A percentile compares a stretch with the other conserved stretches of the same genome.
phyloP scores from a whole-genome alignment of 2,113 vertebrate species.

The Phrynocephalus versicolor region DNA sequence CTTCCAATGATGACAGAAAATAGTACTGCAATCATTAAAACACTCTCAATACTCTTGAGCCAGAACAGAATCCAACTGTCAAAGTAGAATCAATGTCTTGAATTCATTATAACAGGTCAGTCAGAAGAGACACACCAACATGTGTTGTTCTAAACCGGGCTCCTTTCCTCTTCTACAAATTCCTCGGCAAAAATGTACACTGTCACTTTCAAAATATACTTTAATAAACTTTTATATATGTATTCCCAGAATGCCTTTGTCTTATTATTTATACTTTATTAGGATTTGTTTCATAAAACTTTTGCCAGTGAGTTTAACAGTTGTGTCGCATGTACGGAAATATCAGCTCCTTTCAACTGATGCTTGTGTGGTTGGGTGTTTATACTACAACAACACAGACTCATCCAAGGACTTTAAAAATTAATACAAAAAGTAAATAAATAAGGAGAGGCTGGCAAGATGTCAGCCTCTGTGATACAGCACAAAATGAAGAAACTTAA shows the following conservation, averaged over 20 bases:
- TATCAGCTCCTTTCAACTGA: slow-evolving; percentile 61
- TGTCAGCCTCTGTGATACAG: slow-evolving; percentile 32
- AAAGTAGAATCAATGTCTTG: slow-evolving; percentile 23
- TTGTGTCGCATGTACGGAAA: slow-evolving; percentile 61
- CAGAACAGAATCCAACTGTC: slow-evolving; percentile 32
- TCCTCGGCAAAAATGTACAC: slow-evolving; percentile 15
- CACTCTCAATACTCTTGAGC: background rate
- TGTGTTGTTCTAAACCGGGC: background rate
- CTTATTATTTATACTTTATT: slow-evolving; percentile 60
- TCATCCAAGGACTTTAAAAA: slow-evolving; percentile 40
- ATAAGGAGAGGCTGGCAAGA: slow-evolving; percentile 26
- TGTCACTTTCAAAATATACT: slow-evolving; percentile 60
- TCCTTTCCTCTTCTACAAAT: background rate
- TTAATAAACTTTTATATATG: slow-evolving; percentile 64
- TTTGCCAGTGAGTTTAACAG: slow-evolving; percentile 60
- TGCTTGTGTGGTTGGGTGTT: slow-evolving; percentile 43
- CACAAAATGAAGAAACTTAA: slow-evolving; percentile 1
- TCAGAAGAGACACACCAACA: slow-evolving; percentile 32
- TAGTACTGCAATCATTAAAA: slow-evolving; percentile 22
- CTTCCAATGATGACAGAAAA: slow-evolving; percentile 23
- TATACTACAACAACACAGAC: slow-evolving; percentile 45
- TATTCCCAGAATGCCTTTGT: slow-evolving; percentile 65
- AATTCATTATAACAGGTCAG: slow-evolving; percentile 17
- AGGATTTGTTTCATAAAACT: slow-evolving; percentile 57
- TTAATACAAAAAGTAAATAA: slow-evolving; percentile 40